Evolutionary conservation across 2,888 invertebrate genomes (phyloP), one percentile per base, ranked within the genome.

Genomic region (Torymus auratus): DNA sequence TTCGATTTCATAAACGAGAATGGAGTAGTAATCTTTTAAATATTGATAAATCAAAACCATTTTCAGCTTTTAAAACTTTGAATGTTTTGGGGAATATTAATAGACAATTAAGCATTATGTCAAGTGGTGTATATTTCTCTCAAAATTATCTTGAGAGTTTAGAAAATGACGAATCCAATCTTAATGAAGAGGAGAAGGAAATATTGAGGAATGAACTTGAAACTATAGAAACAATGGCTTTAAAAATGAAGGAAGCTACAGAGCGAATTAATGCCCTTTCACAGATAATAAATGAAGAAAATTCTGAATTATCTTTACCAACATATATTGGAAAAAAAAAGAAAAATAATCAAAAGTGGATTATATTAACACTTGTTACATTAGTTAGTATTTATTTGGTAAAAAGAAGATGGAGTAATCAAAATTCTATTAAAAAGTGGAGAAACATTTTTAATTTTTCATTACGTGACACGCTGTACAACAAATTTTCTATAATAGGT

Each of bases 41-140:
- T 23, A 76, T 87, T 58, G 84, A 85, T 55, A 85, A 84, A 69
- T 80, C 84, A 15, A 55, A 83, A 76, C 84, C 85, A 13, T 87
- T 85, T 71, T 86, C 86, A 88, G 86, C 82, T 60, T 86, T 92
- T 72, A 92, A 94, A 85, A 92, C 93, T 77, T 89, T 94, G 75
- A 90, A 92, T 56, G 89, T 92, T 23, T 85, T 94, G 68, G 92
- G 93, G 56, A 92, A 92, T 41, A 92, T 93, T 65, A 89, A 94
- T 14, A 93, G 93, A 86, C 94, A 94, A 86, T 86, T 93, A 58
- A 92, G 92, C 81, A 91, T 93, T 62, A 91, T 94, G 88, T 93
- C 93, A 86, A 92, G 93, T 1, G 92, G 93, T 55, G 86, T 94
- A 69, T 91, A 91, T 68, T 94, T 93, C 85, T 90, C 92, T n/a